Evolutionary conservation across 2,888 invertebrate genomes (phyloP), one percentile per base, ranked within the genome.

Genomic region (Sisyra terminalis): DNA sequence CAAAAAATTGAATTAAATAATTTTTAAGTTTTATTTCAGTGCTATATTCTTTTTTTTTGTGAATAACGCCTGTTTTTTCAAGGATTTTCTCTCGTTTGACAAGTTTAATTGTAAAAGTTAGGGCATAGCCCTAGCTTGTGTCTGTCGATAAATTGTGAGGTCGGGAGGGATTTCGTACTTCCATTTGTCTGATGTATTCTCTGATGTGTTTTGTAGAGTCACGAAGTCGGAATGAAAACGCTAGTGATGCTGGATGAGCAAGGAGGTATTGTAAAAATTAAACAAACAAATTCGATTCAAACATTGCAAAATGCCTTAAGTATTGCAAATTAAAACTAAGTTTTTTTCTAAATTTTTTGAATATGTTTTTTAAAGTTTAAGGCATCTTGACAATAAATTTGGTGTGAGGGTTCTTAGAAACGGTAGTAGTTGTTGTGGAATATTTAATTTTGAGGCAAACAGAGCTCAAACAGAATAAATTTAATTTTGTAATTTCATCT

Each of bases 181-280:
- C 32, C n/a, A 11, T 16, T 14, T 41, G 18, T 15, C 34, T 41
- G 41, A 41, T 30, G 18, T 41, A 18, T 39, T 37, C 29, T 41
- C 32, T 41, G 34, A 17, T 41, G 41, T 41, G 18, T 69, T 76
- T 82, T 86, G 78, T 86, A 96, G 94, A 92, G 93, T 78, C 93
- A 94, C 80, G 94, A 96, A 78, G 94, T 93, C 71, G 94, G 94
- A 72, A 96, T 96, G 82, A 88, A 89, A 78, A 88, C 93, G 73
- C 85, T 96, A 77, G 94, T 96, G 72, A 93, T 93, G 84, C 83
- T 96, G 83, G 96, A 96, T 80, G 94, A 96, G 77, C 96, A 96
- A 86, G 96, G 94, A 86, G 93, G 93, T 94, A 43, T 37, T 37
- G 37, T 37, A 37, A 37, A 37, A 15, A 18, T 37, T 7, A 24